Percentiles rank a stretch among this genome's conserved stretches.
Conservation (phyloP, 1,140 invertebrate species). For the Hesperophylax magnus region DNA sequence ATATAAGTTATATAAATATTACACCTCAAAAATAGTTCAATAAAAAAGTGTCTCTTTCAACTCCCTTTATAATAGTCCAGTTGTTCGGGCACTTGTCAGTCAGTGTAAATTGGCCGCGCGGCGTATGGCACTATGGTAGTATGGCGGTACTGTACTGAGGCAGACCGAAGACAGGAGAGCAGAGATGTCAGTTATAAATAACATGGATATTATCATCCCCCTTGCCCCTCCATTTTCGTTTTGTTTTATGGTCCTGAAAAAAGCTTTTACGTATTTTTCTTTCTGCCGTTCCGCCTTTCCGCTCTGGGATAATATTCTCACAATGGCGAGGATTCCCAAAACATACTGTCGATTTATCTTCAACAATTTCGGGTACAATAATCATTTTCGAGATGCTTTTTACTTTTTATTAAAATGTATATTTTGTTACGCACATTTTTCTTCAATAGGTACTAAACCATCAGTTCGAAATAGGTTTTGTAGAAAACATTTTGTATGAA, state of each 20-base stretch:
- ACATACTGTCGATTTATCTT: conserved; percentile 50
- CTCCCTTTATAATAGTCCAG: not conserved
- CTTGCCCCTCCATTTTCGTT: conserved; percentile 52
- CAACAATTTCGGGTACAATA: conserved; percentile 22
- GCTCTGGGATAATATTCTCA: conserved; percentile 44
- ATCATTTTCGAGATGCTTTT: no score
- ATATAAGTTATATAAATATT: no score
- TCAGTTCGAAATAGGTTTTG: no score
- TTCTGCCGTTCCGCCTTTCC: conserved; percentile 37
- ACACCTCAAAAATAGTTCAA: no score
- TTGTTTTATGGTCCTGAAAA: conserved; percentile 55
- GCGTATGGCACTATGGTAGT: not conserved
- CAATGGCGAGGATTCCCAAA: conserved; percentile 49
- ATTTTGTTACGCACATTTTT: no score
- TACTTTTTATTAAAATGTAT: no score
- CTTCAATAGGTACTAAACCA: no score
- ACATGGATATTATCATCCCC: conserved; percentile 57
- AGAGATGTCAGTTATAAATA: conserved; percentile 56
- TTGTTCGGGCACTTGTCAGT: not conserved
- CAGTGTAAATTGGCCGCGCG: not conserved
- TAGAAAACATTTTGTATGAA: no score
- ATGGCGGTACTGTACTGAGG: not conserved
- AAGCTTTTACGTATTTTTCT: conserved; percentile 47
- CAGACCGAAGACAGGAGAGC: conserved; percentile 28
- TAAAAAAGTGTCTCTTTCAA: no score